Evolutionary conservation across 2,113 vertebrate genomes (phyloP).

Genomic region (Ramphastos sulfuratus): DNA sequence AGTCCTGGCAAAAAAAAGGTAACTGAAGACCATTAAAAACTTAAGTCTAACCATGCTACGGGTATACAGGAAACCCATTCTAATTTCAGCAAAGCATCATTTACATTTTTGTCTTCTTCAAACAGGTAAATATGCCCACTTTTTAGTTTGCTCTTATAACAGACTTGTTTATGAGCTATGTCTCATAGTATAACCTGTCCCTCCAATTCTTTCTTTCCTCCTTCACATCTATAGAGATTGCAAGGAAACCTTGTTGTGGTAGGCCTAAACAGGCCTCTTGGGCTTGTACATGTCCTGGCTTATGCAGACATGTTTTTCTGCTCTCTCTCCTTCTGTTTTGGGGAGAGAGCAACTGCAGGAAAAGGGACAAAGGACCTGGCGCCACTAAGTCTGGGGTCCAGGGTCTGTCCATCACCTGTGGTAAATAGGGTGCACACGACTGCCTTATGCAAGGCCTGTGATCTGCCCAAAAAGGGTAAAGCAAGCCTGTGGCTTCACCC

Average conservation of each 20-base stretch:
- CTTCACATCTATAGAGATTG: background rate
- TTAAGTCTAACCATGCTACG: background rate
- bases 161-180: background rate
- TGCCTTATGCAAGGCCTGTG: too few species aligned
- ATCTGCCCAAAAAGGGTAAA: too few species aligned
- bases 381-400: too few species aligned
- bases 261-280: too few species aligned
- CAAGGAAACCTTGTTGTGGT: background rate
- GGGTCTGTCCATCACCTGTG: too few species aligned
- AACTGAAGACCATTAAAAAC: background rate
- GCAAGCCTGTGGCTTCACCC: too few species aligned
- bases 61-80: background rate
- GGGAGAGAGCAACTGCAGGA: too few species aligned
- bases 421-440: too few species aligned
- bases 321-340: too few species aligned
- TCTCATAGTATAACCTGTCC: background rate
- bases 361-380: too few species aligned
- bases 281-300: too few species aligned
- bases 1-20: background rate
- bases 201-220: background rate
- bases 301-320: too few species aligned
- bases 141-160: background rate
- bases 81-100: background rate
- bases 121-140: background rate
- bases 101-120: background rate